Evolutionary conservation across 2,888 invertebrate species (phyloP).

Genomic region (Eupithecia inturbata): DNA sequence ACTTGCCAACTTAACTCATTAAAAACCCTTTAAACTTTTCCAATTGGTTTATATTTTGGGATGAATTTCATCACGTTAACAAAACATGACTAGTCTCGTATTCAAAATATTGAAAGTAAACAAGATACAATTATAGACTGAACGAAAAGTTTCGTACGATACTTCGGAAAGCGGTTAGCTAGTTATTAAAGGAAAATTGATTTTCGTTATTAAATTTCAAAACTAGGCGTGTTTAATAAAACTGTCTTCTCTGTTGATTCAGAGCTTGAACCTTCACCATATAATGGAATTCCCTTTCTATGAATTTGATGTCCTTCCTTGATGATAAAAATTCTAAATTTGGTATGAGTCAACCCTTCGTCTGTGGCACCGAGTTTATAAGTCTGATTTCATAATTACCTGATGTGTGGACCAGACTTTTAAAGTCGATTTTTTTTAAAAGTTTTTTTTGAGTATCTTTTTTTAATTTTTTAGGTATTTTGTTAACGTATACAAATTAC

Average conservation of each 20-base stretch:
- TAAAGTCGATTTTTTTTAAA: no score
- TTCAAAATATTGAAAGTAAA: slow-evolving; percentile 41
- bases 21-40: slow-evolving; percentile 21
- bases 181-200: not conserved
- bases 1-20: slow-evolving; percentile 26
- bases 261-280: not conserved
- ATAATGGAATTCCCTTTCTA: no score
- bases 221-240: not conserved
- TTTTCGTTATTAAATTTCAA: not conserved
- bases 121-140: slow-evolving; percentile 42
- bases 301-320: no score
- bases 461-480: no score
- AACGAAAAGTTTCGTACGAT: slow-evolving; percentile 34
- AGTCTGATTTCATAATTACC: no score
- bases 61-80: slow-evolving; percentile 23
- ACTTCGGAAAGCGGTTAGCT: not conserved
- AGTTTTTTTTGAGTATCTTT: no score
- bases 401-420: no score
- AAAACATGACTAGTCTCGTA: slow-evolving; percentile 28
- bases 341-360: no score
- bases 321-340: no score
- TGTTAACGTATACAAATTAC: no score
- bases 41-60: slow-evolving; percentile 26
- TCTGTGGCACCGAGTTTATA: no score
- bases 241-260: not conserved